A percentile compares a stretch with the other conserved stretches of the same genome.
phyloP scores from a whole-genome alignment of 2,113 vertebrate species.

The Gallinago jamesoni region DNA sequence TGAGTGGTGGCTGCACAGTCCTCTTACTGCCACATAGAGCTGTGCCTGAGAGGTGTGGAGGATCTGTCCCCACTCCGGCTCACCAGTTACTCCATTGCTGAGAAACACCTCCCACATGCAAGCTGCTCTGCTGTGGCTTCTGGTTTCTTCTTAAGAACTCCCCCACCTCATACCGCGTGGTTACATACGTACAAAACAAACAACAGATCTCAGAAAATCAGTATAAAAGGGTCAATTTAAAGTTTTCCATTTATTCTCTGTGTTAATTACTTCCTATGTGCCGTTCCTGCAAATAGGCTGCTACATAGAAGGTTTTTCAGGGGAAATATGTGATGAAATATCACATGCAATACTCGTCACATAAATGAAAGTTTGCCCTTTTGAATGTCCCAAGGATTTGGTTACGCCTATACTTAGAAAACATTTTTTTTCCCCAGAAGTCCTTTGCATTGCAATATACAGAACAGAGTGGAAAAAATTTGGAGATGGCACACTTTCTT shows the following conservation, averaged over 20 bases:
- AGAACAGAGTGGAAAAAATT: not conserved
- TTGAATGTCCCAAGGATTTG: not conserved
- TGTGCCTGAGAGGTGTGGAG: accelerated
- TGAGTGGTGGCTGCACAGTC: not conserved
- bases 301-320: not conserved
- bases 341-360: accelerated
- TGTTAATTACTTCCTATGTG: not conserved
- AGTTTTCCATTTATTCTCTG: not conserved
- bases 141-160: not conserved
- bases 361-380: not conserved
- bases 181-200: not conserved
- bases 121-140: not conserved
- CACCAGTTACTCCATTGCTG: not conserved
- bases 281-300: not conserved
- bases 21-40: accelerated
- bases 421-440: not conserved
- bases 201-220: not conserved
- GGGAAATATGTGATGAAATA: not conserved
- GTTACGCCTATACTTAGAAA: not conserved
- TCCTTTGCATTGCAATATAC: not conserved
- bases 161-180: not conserved
- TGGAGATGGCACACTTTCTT: not conserved
- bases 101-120: not conserved
- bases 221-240: not conserved
- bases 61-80: not conserved